phyloP scores from a whole-genome alignment of 2,113 vertebrate species.

The Epinephelus moara region DNA sequence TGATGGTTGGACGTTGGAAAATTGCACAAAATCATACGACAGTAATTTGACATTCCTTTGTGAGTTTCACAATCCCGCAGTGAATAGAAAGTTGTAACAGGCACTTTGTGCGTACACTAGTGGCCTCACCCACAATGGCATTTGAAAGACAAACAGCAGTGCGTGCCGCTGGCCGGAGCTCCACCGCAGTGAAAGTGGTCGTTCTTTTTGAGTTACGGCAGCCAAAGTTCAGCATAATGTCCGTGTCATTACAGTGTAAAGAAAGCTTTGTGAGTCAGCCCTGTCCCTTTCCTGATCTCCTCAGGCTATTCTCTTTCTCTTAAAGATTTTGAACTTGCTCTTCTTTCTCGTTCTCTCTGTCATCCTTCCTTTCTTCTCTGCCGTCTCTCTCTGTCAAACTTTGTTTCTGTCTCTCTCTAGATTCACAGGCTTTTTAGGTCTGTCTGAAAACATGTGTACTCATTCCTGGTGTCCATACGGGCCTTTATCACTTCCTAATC shows the following conservation, averaged over 20 bases:
- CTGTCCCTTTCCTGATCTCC: slow-evolving; percentile 44
- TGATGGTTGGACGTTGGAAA: slow-evolving; percentile 45
- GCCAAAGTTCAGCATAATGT: slow-evolving; percentile 76
- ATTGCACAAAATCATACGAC: slow-evolving; percentile 58
- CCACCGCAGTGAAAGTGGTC: slow-evolving; percentile 66
- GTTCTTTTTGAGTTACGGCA: slow-evolving; percentile 63
- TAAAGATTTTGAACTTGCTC: slow-evolving; percentile 33
- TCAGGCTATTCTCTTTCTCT: slow-evolving; percentile 21
- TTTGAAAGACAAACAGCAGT: slow-evolving; percentile 78
- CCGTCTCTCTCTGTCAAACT: not conserved
- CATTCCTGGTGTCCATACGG: not conserved
- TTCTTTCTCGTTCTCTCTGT: slow-evolving; percentile 1
- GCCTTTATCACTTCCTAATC: not conserved
- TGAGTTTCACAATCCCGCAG: slow-evolving; percentile 63
- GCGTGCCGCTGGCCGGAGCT: slow-evolving; percentile 61
- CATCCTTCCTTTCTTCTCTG: not conserved
- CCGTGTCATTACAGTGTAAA: slow-evolving; percentile 74
- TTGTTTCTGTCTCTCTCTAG: not conserved
- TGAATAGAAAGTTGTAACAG: slow-evolving; percentile 77
- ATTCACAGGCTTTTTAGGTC: not conserved
- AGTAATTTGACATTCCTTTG: slow-evolving; percentile 74
- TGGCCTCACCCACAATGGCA: slow-evolving; percentile 75
- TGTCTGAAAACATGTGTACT: slow-evolving; percentile 5
- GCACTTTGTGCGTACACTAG: slow-evolving; percentile 70
- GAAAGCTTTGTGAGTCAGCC: slow-evolving; percentile 58